A percentile compares a stretch with the other conserved stretches of the same genome.
Conservation (phyloP, 2,113 vertebrate genomes). For the Lepisosteus osseus region DNA sequence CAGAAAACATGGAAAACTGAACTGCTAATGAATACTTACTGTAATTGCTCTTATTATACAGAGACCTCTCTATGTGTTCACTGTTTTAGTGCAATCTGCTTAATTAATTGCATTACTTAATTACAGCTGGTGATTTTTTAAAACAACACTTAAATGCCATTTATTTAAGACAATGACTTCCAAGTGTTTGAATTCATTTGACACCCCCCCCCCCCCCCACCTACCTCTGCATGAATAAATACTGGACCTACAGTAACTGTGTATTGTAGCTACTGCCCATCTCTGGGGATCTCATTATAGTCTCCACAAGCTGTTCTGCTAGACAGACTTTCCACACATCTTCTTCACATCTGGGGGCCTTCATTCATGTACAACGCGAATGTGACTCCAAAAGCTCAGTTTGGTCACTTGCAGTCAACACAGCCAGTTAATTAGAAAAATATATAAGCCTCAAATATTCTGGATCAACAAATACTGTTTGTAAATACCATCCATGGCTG, state of each 20-base stretch:
- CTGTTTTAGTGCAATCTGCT: no score
- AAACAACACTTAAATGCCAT: not conserved
- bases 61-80: no score
- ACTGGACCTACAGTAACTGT: conserved; percentile 53
- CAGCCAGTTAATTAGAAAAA: not conserved
- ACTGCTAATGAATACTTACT: no score
- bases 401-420: not conserved
- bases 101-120: no score
- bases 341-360: conserved; percentile 44
- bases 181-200: not conserved
- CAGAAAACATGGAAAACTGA: no score
- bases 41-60: no score
- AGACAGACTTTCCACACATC: conserved; percentile 35
- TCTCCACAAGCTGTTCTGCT: conserved; percentile 59
- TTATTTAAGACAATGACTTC: not conserved
- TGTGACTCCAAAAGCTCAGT: conserved; percentile 12
- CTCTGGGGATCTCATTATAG: conserved; percentile 69
- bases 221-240: conserved; percentile 1
- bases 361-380: conserved; percentile 27
- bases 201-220: not conserved
- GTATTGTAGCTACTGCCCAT: conserved; percentile 58
- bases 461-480: not conserved
- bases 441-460: not conserved
- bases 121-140: no score
- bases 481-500: not conserved